Conservation (phyloP, 2,888 invertebrate genomes). For the Cheilosia vulpina region DNA sequence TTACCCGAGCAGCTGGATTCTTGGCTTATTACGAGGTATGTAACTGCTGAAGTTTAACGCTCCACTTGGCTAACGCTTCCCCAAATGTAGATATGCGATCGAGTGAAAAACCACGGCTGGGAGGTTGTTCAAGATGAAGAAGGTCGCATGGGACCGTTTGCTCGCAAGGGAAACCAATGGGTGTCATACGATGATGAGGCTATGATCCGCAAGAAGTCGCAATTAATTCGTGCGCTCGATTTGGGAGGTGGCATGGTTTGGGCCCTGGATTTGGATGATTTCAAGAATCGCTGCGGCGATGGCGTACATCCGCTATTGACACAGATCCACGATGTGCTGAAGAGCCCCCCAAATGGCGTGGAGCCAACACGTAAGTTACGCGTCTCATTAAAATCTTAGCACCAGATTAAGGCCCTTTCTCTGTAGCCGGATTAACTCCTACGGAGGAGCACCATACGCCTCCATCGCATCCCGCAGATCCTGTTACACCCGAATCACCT, state of each 20-base stretch:
- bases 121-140: constrained; percentile 91
- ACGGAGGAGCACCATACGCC: constrained; percentile 27
- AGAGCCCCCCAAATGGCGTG: constrained; percentile 82
- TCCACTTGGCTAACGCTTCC: background rate
- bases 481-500: constrained; percentile 53
- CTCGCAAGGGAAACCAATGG: constrained; percentile 95
- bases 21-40: constrained; percentile 93
- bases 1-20: constrained; percentile 93
- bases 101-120: constrained; percentile 91
- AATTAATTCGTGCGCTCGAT: constrained; percentile 89
- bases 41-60: background rate
- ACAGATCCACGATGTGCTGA: constrained; percentile 89
- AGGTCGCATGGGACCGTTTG: constrained; percentile 93
- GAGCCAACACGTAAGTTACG: constrained; percentile 79
- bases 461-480: background rate
- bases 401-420: too few species aligned
- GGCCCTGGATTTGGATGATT: constrained; percentile 95
- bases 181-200: constrained; percentile 94
- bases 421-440: constrained; percentile 77
- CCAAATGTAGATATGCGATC: constrained; percentile 89
- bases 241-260: constrained; percentile 96
- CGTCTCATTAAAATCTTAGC: background rate
- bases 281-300: constrained; percentile 90
- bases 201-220: constrained; percentile 91
- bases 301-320: constrained; percentile 92